Percentiles rank a stretch among this genome's conserved stretches.
Conservation (phyloP, 2,797 vertebrate species). For the Acipenser ruthenus region DNA sequence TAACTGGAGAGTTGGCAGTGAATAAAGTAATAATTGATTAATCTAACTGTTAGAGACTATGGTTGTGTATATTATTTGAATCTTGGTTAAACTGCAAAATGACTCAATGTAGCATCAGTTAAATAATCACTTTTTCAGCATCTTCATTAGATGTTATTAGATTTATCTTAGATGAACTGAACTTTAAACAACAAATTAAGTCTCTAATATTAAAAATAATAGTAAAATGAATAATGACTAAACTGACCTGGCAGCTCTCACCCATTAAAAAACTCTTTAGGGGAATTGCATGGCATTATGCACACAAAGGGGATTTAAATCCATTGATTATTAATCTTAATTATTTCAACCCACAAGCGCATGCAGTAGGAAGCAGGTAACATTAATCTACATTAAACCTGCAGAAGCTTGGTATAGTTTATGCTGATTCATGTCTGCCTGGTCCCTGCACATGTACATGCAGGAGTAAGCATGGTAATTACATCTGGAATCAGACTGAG, state of each 20-base stretch:
- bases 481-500: constrained; percentile 8
- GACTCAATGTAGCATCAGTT: no score
- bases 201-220: constrained; percentile 31
- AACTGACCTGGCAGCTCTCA: constrained; percentile 33
- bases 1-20: no score
- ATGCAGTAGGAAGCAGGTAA: constrained; percentile 65
- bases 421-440: constrained; percentile 69
- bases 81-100: no score
- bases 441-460: constrained; percentile 44
- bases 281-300: constrained; percentile 56
- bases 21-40: no score
- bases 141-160: background rate
- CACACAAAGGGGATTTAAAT: constrained; percentile 68
- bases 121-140: background rate
- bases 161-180: constrained; percentile 49
- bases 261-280: constrained; percentile 64
- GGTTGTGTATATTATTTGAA: no score
- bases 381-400: constrained; percentile 88
- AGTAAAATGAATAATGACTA: constrained; percentile 17
- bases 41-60: no score
- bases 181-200: constrained; percentile 15
- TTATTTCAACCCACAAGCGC: constrained; percentile 70
- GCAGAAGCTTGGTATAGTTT: constrained; percentile 54
- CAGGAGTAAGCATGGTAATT: constrained; percentile 43
- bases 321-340: constrained; percentile 78